These are phyloP conservation scores for Hypselothyrea guttata DNA, from an alignment of 2,888 invertebrate species.

Conservation along the genomic window DNA sequence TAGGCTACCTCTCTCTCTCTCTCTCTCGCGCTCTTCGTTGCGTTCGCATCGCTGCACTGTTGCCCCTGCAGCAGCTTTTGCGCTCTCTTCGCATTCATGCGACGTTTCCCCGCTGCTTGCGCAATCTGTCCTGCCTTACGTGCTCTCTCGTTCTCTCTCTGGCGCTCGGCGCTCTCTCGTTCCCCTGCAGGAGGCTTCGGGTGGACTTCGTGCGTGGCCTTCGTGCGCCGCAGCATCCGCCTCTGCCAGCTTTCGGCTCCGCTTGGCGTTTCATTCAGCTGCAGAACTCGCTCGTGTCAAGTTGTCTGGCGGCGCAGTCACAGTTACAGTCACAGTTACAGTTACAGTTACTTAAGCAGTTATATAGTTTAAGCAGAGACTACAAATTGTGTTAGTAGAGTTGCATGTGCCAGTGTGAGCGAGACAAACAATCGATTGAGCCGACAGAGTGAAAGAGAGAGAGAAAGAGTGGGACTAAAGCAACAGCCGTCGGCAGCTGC, in stretches of 20 bases:
- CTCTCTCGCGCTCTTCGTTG: not conserved
- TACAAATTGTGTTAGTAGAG: slow-evolving; percentile 56
- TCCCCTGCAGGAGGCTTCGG: slow-evolving; percentile 44
- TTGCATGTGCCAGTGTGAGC: slow-evolving; percentile 23
- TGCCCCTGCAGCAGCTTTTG: no score
- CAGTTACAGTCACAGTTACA: slow-evolving; percentile 1
- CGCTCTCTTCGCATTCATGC: not conserved
- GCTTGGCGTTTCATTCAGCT: slow-evolving; percentile 79
- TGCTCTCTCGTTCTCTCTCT: not conserved
- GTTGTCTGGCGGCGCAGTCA: slow-evolving; percentile 58
- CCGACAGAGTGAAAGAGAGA: not conserved
- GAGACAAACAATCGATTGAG: slow-evolving; percentile 57
- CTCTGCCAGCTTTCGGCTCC: slow-evolving; percentile 47
- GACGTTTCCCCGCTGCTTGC: slow-evolving; percentile 32
- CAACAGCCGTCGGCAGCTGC: slow-evolving; percentile 71
- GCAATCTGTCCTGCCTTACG: slow-evolving; percentile 20
- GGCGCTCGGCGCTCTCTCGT: slow-evolving; percentile 14
- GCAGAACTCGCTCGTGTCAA: slow-evolving; percentile 76
- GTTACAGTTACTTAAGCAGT: slow-evolving; percentile 34
- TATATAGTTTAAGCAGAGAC: slow-evolving; percentile 55
- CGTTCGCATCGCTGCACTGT: no score
- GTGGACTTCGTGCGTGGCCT: slow-evolving; percentile 14
- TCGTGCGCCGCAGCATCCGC: slow-evolving; percentile 67
- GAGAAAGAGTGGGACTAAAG: slow-evolving; percentile 7
- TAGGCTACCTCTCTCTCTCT: not conserved